Base-by-base conservation (phyloP, 2,797 vertebrate species). In the Hafferia zeledoni region DNA sequence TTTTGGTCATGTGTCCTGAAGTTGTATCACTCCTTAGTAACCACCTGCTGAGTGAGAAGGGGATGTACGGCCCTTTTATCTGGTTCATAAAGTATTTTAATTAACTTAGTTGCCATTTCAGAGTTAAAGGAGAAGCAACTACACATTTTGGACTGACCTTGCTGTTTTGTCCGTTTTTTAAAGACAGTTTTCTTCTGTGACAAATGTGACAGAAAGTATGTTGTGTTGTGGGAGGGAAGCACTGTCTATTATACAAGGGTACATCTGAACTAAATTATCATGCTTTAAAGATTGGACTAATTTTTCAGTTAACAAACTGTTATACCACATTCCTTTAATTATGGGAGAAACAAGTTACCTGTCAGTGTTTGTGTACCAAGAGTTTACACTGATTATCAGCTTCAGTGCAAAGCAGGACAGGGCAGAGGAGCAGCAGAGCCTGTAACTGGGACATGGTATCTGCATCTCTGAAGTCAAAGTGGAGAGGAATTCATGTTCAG, bases 251-350 rank as follows among this genome's bases (percentile, higher is more conserved):
- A 57, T 93, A 83, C 44, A 49, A 88, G 67, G 79, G 89, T 90
- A 81, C 83, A 93, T 68, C 89, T 96, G 89, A 82, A 84, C 44
- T 94, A 84, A 88, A 95, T 94, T 89, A 90, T 60, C 49, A 31
- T 39, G 44, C 69, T 90, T 9, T 52, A 52, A 91, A 88, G 25
- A 67, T 88, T 93, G 85, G 82, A 67, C 17, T 53, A 57, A 59
- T 83, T 88, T 95, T 93, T 86, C 7, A 2, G 37, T 63, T 81
- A 86, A 84, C 27, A 71, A 71, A 81, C 50, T 56, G 19, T 7
- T 96, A 88, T 88, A 79, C 47, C 50, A 46, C 41, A 33, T 79
- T 81, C 31, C 31, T 89, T 78, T 76, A 81, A 49, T 64, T 67
- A 15, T 5, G 77, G 49, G 49, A 87, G 87, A 91, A 94, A 37